Evolutionary conservation across 1,140 invertebrate genomes (phyloP), one percentile per base, ranked within the genome.

Genomic region (Oedothorax gibbosus): DNA sequence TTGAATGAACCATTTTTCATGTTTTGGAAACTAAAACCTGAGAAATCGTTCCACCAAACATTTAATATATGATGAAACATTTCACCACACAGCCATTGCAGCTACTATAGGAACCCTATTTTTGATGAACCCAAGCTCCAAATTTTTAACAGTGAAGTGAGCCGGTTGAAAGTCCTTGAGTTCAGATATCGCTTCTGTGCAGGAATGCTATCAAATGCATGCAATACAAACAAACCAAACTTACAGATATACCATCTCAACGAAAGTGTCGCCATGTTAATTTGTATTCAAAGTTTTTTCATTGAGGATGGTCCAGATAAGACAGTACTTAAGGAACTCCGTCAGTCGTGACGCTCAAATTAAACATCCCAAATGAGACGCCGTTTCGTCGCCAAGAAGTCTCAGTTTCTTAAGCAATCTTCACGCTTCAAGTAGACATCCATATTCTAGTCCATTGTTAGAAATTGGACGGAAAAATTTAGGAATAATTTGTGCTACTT

Each of bases 271-370:
- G 12, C 57, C 18, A 62, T 18, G 12, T 18, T 62, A 62, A 18
- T 62, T 62, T 1, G 57, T 62, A 62, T 62, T 12, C 57, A 62
- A 62, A 62, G 57, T 62, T 18, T 62, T 72, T 54, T n/a, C 69
- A 14, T 0, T 1, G 50, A 62, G 80, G 73, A 82, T 15, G 5
- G 57, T 73, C 73, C 80, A 7, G 75, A 18, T 14, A 12, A 79
- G 50, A 68, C 8, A 7, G 80, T 82, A 57, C 35, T 73, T 82
- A 72, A 6, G 7, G 35, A 50, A 73, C 51, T n/a, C 69, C 51
- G 56, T 82, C 80, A 64, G 6, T 82, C 54, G 80, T 68, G 68
- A 73, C 80, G 65, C 73, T 82, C 80, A 82, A 82, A 82, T 82
- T 73, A 82, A 65, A 57, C 35, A n/a, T 18, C 35, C 69, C 71